These are phyloP conservation scores for Andrena marginata DNA, from an alignment of 2,888 invertebrate genomes.

Conservation along the genomic window DNA sequence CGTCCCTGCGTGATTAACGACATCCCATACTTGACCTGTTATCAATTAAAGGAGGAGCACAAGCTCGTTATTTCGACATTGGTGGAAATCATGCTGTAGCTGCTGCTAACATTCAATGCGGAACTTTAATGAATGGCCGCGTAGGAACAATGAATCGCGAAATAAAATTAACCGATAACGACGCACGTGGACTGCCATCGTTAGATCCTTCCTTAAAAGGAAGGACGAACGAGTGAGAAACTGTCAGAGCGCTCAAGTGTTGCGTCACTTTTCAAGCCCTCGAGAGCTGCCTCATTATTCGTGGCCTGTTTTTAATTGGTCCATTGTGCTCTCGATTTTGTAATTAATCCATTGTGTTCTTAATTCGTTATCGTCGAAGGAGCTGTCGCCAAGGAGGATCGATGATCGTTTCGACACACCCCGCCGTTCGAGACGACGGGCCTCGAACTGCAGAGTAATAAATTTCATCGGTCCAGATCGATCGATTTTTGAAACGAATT, in stretches of 20 bases:
- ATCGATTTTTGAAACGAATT: slow-evolving; percentile 29
- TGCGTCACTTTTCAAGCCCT: neutral
- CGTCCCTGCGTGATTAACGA: slow-evolving; percentile 56
- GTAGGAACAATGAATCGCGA: slow-evolving; percentile 55
- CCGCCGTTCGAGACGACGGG: slow-evolving; percentile 19
- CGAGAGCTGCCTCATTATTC: slow-evolving; percentile 31
- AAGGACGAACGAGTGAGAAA: neutral
- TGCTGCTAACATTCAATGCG: slow-evolving; percentile 2
- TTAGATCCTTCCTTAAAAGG: slow-evolving; percentile 3
- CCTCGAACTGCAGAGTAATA: slow-evolving; percentile 5
- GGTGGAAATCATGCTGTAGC: slow-evolving; percentile 26
- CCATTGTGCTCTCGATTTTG: slow-evolving; percentile 42
- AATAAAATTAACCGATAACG: slow-evolving; percentile 62
- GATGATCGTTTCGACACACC: slow-evolving; percentile 54
- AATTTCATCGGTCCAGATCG: slow-evolving; percentile 11
- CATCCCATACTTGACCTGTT: slow-evolving; percentile 51
- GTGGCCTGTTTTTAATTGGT: slow-evolving; percentile 33
- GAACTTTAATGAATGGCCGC: slow-evolving; percentile 51
- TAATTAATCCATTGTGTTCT: slow-evolving; percentile 45
- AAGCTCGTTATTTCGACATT: slow-evolving; percentile 55
- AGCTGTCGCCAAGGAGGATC: slow-evolving; percentile 32
- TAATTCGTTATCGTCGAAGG: slow-evolving; percentile 24
- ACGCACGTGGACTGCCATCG: slow-evolving; percentile 35
- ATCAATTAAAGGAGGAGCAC: slow-evolving; percentile 51
- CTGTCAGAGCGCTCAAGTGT: neutral